Evolutionary conservation across 2,888 invertebrate genomes (phyloP).

Genomic region (Ecliptopera silaceata): DNA sequence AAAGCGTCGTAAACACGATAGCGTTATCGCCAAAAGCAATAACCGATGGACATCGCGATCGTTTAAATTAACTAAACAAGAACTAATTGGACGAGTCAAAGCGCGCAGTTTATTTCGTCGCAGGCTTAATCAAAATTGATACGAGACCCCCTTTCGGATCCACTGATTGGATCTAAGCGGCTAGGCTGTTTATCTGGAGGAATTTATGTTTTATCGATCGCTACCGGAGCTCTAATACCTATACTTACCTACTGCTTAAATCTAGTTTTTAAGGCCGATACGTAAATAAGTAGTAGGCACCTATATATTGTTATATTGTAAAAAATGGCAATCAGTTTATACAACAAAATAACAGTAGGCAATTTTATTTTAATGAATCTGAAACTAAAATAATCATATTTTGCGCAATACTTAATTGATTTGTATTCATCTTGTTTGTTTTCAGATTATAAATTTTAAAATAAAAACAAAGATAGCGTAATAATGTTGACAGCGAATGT

Average conservation of each 20-base stretch:
- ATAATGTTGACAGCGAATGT: no score
- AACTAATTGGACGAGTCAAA: constrained; percentile 29
- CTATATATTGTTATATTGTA: no score
- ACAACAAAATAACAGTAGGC: no score
- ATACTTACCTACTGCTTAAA: not conserved
- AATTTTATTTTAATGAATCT: no score
- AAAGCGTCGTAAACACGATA: constrained; percentile 44
- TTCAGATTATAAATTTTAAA: no score
- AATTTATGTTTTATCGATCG: not conserved
- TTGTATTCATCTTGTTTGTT: no score
- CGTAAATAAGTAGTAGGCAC: not conserved
- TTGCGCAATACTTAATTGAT: no score
- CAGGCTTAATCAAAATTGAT: constrained; percentile 23
- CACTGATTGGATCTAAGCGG: constrained; percentile 11
- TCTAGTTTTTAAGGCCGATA: not conserved
- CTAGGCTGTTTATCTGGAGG: not conserved
- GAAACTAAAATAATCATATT: no score
- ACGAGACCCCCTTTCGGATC: constrained; percentile 7
- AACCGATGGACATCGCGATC: constrained; percentile 16
- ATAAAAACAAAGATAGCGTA: no score
- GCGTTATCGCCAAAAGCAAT: constrained; percentile 37
- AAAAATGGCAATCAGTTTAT: no score
- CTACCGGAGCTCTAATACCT: not conserved
- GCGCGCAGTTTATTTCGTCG: constrained; percentile 14
- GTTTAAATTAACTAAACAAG: constrained; percentile 30